Conservation (phyloP, 2,797 vertebrate genomes). For the Vireo griseus region DNA sequence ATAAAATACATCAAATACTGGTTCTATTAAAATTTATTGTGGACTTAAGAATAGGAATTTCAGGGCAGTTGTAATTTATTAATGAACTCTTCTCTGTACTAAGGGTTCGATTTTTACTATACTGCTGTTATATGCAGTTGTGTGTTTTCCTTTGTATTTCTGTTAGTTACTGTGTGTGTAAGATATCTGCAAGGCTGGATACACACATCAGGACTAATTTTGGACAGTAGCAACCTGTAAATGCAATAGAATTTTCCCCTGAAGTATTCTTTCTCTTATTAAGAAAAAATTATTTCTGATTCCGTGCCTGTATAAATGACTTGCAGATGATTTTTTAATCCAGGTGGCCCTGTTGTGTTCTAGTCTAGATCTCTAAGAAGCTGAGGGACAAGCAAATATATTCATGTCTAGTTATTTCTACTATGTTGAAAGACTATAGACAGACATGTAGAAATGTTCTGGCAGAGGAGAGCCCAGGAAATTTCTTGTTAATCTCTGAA, state of each 20-base stretch:
- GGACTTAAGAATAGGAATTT: background rate
- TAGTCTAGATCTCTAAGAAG: background rate
- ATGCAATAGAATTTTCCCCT: background rate
- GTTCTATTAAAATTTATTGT: background rate
- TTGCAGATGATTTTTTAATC: background rate
- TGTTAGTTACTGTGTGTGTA: background rate
- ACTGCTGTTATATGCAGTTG: background rate
- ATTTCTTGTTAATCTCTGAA: background rate
- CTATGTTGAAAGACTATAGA: background rate
- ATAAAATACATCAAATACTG: background rate
- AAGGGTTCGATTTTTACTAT: background rate
- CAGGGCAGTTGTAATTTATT: background rate
- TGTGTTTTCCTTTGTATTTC: background rate
- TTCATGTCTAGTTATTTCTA: background rate
- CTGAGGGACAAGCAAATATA: background rate
- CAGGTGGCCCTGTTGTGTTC: background rate
- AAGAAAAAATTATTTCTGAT: background rate
- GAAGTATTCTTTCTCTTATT: background rate
- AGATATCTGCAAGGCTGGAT: background rate
- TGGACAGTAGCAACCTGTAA: background rate
- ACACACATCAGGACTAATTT: background rate
- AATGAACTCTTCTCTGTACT: background rate
- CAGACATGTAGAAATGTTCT: background rate
- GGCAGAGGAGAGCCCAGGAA: background rate
- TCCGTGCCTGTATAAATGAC: background rate